Evolutionary conservation across 1,140 invertebrate genomes (phyloP).

Genomic region (Brachionus manjavacas): DNA sequence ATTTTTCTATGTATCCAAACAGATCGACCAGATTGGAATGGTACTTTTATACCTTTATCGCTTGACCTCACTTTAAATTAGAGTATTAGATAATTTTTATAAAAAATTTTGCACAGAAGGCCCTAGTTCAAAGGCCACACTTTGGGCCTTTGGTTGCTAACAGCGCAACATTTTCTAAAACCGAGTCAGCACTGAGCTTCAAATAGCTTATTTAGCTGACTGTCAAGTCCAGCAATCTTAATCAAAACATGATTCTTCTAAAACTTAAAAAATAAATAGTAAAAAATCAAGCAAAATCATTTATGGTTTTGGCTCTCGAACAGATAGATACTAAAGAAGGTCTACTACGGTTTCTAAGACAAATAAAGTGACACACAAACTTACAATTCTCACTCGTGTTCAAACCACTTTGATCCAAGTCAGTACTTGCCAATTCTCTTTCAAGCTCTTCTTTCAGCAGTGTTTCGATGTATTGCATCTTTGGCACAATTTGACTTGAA

Average conservation of each 20-base stretch:
- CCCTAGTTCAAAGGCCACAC: not conserved
- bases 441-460: constrained; percentile 36
- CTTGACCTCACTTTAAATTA: constrained; percentile 38
- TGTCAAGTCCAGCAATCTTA: not conserved
- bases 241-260: not conserved
- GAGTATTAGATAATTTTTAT: not conserved
- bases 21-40: constrained; percentile 28
- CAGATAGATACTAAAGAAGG: not conserved
- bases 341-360: not conserved
- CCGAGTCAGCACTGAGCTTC: not conserved
- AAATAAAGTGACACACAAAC: not conserved
- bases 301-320: constrained; percentile 2
- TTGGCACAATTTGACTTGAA: constrained; percentile 26
- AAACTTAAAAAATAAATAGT: not conserved
- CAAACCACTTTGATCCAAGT: constrained; percentile 28
- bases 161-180: not conserved
- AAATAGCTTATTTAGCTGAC: not conserved
- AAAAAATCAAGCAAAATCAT: constrained; percentile 18
- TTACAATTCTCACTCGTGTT: not conserved
- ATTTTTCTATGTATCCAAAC: constrained; percentile 37
- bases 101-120: not conserved
- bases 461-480: constrained; percentile 42
- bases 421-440: constrained; percentile 15
- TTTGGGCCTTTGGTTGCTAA: not conserved
- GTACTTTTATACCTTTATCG: constrained; percentile 8